Conservation (phyloP, 64 coral and sea anemone genomes). For the Dendrophyllia cribrosa region DNA sequence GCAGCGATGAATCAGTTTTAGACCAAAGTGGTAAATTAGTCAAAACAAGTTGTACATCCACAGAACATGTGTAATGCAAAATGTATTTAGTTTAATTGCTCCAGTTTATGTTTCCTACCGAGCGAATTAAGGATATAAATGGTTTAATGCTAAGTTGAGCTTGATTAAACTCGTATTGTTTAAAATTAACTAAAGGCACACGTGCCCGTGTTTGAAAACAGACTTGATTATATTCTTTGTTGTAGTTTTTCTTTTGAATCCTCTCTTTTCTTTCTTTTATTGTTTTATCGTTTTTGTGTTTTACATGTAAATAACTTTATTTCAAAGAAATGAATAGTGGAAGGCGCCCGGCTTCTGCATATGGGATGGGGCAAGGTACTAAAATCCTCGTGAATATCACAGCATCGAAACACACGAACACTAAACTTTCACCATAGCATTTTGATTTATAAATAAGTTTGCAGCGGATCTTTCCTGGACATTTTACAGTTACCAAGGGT, state of each 20-base stretch:
- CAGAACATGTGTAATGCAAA: too few relatives aligned
- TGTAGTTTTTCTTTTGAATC: conserved; percentile 37
- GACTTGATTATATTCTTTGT: conserved; percentile 39
- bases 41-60: neutral
- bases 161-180: conserved; percentile 48
- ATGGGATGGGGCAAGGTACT: too few relatives aligned
- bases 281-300: neutral
- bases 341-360: too few relatives aligned
- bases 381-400: too few relatives aligned
- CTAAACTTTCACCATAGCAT: too few relatives aligned
- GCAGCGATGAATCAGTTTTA: neutral
- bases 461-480: too few relatives aligned
- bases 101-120: neutral
- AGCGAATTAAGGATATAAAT: neutral
- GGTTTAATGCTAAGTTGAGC: neutral
- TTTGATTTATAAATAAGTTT: too few relatives aligned
- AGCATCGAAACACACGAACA: too few relatives aligned
- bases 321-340: neutral
- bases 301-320: neutral
- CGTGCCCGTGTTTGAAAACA: conserved; percentile 28
- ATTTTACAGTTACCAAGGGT: too few relatives aligned
- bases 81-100: neutral
- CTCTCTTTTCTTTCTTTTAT: neutral
- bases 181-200: conserved; percentile 37
- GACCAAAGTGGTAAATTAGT: neutral